Conservation (phyloP, 2,797 vertebrate species). For the Buceros bicornis region DNA sequence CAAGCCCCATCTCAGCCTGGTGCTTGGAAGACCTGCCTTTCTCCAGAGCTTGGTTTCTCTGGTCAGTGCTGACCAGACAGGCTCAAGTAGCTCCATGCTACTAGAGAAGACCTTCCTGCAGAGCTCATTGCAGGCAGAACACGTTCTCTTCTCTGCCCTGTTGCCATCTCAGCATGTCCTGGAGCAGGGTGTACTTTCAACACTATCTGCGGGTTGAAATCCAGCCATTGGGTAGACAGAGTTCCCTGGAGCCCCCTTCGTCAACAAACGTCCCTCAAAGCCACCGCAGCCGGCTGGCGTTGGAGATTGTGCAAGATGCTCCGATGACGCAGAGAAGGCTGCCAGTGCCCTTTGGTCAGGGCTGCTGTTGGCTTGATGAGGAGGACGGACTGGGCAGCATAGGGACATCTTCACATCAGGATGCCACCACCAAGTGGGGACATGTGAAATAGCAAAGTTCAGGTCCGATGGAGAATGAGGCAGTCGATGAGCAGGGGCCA, state of each 20-base stretch:
- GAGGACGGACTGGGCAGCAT: not conserved
- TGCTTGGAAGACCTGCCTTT: not conserved
- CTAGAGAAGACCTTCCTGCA: not conserved
- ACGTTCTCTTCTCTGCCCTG: not conserved
- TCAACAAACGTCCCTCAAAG: constrained; percentile 12
- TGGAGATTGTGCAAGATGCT: not conserved
- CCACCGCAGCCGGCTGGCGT: fast-evolving
- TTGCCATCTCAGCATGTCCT: not conserved
- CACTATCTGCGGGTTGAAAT: constrained; percentile 16
- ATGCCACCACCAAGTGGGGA: not conserved
- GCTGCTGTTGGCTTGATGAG: not conserved
- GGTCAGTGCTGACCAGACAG: not conserved
- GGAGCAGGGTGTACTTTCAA: not conserved
- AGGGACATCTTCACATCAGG: not conserved
- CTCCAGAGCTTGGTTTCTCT: not conserved
- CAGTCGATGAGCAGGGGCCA: not conserved
- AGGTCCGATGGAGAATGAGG: not conserved
- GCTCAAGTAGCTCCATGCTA: not conserved
- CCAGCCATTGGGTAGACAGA: not conserved
- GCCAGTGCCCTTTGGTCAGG: constrained; percentile 36
- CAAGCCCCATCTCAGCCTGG: not conserved
- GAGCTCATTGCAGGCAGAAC: not conserved
- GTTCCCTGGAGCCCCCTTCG: not conserved
- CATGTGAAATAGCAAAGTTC: not conserved
- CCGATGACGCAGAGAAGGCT: not conserved